Conservation (phyloP, 2,797 vertebrate genomes). For the Microhierax caerulescens region DNA sequence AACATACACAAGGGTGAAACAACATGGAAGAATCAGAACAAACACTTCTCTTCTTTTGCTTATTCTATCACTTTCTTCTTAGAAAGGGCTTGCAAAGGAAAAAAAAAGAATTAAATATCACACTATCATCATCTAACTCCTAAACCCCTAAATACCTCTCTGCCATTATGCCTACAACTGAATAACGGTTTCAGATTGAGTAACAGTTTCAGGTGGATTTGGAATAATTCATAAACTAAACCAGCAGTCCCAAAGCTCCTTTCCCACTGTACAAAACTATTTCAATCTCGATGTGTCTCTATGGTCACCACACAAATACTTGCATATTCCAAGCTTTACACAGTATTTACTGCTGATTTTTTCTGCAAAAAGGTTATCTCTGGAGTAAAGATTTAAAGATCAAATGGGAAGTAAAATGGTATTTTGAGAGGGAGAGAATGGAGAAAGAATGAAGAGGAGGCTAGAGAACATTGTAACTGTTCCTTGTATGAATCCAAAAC, state of each 20-base stretch:
- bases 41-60: neutral
- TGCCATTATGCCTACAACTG: neutral
- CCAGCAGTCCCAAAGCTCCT: neutral
- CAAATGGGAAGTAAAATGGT: neutral
- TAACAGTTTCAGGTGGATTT: neutral
- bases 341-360: neutral
- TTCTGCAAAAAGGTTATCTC: neutral
- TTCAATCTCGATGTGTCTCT: neutral
- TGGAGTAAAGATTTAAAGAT: neutral
- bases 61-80: neutral
- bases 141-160: neutral
- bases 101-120: neutral
- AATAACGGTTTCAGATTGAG: neutral
- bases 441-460: neutral
- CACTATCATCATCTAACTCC: neutral
- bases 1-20: neutral
- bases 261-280: neutral
- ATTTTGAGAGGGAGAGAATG: neutral
- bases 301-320: neutral
- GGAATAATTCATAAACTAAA: neutral
- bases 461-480: neutral
- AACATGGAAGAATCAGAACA: neutral
- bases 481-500: neutral
- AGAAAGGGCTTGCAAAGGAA: neutral
- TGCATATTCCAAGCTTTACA: neutral